Conservation (phyloP, 2,113 vertebrate genomes). For the Notechis scutatus region DNA sequence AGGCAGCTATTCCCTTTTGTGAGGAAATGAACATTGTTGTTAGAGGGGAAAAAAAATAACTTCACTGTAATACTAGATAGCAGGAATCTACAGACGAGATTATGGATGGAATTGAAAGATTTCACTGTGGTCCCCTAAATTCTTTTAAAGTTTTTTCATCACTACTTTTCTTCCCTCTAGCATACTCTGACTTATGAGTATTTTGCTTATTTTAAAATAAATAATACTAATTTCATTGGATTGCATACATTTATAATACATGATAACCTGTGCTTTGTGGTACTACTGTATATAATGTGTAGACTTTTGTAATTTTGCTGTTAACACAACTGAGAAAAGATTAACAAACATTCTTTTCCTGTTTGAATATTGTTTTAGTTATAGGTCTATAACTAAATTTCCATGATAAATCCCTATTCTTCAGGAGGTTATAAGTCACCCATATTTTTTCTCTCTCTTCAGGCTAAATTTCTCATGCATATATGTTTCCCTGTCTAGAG, state of each 20-base stretch:
- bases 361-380: conserved; percentile 62
- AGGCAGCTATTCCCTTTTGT: not conserved
- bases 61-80: not conserved
- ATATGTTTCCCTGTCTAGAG: conserved; percentile 70
- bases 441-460: conserved; percentile 69
- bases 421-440: conserved; percentile 66
- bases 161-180: not conserved
- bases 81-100: not conserved
- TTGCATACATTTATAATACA: not conserved
- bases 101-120: not conserved
- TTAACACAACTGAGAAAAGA: conserved; percentile 65
- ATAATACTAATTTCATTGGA: not conserved
- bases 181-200: not conserved
- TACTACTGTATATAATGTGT: not conserved
- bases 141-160: not conserved
- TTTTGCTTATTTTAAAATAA: not conserved
- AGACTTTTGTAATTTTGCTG: not conserved
- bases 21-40: not conserved
- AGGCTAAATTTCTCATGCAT: conserved; percentile 63
- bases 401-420: conserved; percentile 67
- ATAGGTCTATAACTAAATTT: conserved; percentile 71
- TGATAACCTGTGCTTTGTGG: not conserved
- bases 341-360: conserved; percentile 65
- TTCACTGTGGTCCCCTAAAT: not conserved
- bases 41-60: not conserved